phyloP scores from a whole-genome alignment of 1,140 invertebrate species.

The Drosophila nasuta region DNA sequence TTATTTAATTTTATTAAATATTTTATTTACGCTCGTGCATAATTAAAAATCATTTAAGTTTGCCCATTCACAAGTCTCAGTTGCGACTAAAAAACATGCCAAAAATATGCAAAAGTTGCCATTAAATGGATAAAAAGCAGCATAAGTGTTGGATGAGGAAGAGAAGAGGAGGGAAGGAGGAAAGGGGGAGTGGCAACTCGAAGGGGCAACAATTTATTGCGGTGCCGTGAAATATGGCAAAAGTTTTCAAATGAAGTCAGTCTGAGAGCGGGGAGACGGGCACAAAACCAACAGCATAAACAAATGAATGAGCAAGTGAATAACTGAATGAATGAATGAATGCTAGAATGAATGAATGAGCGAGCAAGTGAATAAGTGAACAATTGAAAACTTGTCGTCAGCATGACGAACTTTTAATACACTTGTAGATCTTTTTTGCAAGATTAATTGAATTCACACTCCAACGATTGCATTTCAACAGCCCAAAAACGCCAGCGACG shows the following conservation, averaged over 20 bases:
- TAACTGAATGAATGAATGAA: constrained; percentile 56
- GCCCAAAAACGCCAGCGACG: background rate
- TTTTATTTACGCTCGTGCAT: constrained; percentile 30
- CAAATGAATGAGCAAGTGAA: constrained; percentile 58
- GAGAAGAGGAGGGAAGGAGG: background rate
- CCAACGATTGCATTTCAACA: constrained; percentile 10
- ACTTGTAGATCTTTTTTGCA: constrained; percentile 35
- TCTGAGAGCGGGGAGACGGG: constrained; percentile 4
- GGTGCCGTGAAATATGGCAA: constrained; percentile 69
- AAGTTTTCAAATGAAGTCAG: constrained; percentile 76
- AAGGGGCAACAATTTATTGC: constrained; percentile 69
- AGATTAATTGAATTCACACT: constrained; percentile 47
- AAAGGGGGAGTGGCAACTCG: constrained; percentile 1
- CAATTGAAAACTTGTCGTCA: constrained; percentile 51
- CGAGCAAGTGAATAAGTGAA: constrained; percentile 37
- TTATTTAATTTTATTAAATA: constrained; percentile 27
- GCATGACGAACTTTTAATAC: constrained; percentile 56
- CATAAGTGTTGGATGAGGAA: background rate
- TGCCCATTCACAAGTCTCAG: constrained; percentile 24
- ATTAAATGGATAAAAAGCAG: constrained; percentile 23
- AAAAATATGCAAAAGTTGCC: constrained; percentile 50
- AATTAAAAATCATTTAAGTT: constrained; percentile 75
- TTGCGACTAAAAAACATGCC: constrained; percentile 25
- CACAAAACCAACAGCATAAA: constrained; percentile 38
- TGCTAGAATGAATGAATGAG: constrained; percentile 1